Base-by-base conservation (phyloP, 2,888 invertebrate species). In the Cheilosia urbana region DNA sequence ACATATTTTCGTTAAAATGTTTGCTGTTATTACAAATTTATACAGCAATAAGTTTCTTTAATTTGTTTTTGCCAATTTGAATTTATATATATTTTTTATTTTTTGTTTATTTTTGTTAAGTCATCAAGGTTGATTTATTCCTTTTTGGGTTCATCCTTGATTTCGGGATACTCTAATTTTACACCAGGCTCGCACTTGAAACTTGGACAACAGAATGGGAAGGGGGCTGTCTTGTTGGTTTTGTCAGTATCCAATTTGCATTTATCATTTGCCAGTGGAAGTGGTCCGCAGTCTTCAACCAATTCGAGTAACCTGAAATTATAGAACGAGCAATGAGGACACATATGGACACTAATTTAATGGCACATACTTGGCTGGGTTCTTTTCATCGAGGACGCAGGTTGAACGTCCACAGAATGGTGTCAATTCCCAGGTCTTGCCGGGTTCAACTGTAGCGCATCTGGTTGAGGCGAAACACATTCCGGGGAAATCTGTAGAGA, bases 381-480 rank as follows among this genome's bases (percentile, higher is more conserved):
- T 93, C 90, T 96, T 96, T 87, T 96, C 96, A 88, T 95, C 95
- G 88, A 95, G 94, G 4, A 97, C 96, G 93, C 97, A 97, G 72
- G 96, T 97, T 89, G 97, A 96, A 88, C 96, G 95, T n/a, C 97
- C 97, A 90, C 97, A 97, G 95, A 97, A 97, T 5, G 97, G 97
- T 2, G 96, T 93, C 89, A 97, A 92, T 72, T 97, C 97, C 97
- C 97, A 97, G 80, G 95, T 93, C 92, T 97, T 95, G 84, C 95
- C 96, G 2, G 97, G 96, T 91, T 97, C 97, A 68, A 97, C 95
- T 15, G 97, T 97, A 49, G 97, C 96, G 92, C 97, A 98, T 76
- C 95, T 95, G 75, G 97, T 98, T 6, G 97, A 97, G 0, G 97
- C 97, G 93, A 97, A 98, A 91, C 97, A 98, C 94, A 96, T 95